Conservation (phyloP, 2,113 vertebrate genomes). For the Telmatochromis sp. region DNA sequence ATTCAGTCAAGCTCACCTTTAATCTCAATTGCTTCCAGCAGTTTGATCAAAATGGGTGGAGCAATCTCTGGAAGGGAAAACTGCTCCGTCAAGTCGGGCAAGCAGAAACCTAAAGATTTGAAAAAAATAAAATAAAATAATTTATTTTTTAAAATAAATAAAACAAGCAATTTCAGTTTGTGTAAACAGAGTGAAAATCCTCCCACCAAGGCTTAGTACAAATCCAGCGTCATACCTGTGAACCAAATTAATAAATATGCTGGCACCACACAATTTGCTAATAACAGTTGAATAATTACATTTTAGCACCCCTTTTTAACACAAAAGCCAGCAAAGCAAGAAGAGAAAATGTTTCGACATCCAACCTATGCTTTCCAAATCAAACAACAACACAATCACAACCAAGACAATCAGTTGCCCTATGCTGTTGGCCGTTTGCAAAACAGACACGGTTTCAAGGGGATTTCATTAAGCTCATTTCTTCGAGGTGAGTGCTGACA, state of each 20-base stretch:
- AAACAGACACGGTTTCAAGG: background rate
- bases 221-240: background rate
- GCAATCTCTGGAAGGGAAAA: slow-evolving; percentile 83
- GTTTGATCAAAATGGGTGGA: slow-evolving; percentile 79
- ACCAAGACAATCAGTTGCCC: background rate
- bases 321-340: background rate
- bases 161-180: background rate
- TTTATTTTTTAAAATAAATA: background rate
- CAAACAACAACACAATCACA: background rate
- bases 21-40: slow-evolving; percentile 87
- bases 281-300: background rate
- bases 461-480: background rate
- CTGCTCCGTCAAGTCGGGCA: slow-evolving; percentile 87
- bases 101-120: slow-evolving; percentile 65
- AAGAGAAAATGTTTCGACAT: background rate
- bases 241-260: background rate
- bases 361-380: background rate
- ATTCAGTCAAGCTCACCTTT: slow-evolving; percentile 76
- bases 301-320: background rate
- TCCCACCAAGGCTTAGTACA: background rate
- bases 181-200: background rate
- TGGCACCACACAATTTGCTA: background rate
- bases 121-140: background rate
- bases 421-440: background rate
- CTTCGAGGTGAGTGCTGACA: background rate